Percentiles rank a stretch among this genome's conserved stretches.
Evolutionary conservation across 2,113 vertebrate species (phyloP).

Genomic region (Anoplopoma fimbria): DNA sequence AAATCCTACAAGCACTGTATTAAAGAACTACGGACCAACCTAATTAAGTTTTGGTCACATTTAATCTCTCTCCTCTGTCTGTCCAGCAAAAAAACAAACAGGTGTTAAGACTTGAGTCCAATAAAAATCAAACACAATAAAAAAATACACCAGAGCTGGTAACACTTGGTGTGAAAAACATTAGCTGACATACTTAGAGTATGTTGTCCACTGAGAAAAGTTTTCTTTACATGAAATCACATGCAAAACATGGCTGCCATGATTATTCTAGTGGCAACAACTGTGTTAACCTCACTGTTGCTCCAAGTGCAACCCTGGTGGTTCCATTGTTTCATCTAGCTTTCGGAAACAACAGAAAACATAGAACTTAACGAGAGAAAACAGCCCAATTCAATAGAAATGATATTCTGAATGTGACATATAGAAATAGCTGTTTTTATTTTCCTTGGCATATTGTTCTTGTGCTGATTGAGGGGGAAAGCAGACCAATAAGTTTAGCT

Average conservation of each 20-base stretch:
- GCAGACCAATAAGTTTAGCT: background rate
- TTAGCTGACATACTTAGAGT: background rate
- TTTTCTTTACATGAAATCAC: background rate
- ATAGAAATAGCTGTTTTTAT: constrained; percentile 27
- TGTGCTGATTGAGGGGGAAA: background rate
- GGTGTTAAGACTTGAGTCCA: background rate
- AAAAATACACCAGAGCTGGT: constrained; percentile 16
- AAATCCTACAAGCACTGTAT: constrained; percentile 32
- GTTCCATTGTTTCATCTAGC: background rate
- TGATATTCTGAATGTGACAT: constrained; percentile 17
- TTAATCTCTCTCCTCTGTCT: background rate
- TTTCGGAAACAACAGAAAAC: constrained; percentile 32
- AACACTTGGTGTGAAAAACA: constrained; percentile 7
- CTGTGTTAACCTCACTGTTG: constrained; percentile 4
- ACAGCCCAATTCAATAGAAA: constrained; percentile 22
- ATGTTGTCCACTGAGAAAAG: background rate
- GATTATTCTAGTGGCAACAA: background rate
- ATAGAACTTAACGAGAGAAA: constrained; percentile 9
- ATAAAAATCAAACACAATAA: constrained; percentile 44
- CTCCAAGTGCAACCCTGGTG: constrained; percentile 1
- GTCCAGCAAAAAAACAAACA: background rate
- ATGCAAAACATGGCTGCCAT: background rate
- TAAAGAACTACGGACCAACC: constrained; percentile 25
- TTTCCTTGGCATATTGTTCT: constrained; percentile 51
- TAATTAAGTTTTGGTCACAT: constrained; percentile 22